These are phyloP conservation scores for Ganaspis brasiliensis DNA, from an alignment of 2,888 invertebrate species.

Conservation along the genomic window DNA sequence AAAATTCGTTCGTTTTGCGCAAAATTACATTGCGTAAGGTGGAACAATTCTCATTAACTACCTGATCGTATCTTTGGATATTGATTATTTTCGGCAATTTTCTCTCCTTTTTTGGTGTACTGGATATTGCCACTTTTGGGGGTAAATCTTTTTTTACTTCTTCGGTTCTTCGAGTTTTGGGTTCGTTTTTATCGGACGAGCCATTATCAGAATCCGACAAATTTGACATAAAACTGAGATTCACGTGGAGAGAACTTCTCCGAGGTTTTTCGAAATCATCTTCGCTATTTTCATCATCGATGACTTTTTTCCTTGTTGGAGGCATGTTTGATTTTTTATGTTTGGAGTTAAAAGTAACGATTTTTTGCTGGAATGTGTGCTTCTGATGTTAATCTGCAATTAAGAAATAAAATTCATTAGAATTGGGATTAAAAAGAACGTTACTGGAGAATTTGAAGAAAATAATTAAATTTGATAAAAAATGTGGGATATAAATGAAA, in stretches of 20 bases:
- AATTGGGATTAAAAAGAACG: too few species aligned
- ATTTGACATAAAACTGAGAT: slow-evolving; percentile 70
- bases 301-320: neutral
- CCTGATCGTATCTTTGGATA: slow-evolving; percentile 52
- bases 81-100: neutral
- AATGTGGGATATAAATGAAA: too few species aligned
- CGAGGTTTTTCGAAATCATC: slow-evolving; percentile 52
- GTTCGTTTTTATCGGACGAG: neutral
- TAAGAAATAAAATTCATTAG: too few species aligned
- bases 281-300: neutral
- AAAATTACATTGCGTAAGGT: slow-evolving; percentile 69
- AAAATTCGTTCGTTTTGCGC: slow-evolving; percentile 69
- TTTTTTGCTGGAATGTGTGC: too few species aligned
- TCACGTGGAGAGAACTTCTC: slow-evolving; percentile 71
- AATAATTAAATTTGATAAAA: too few species aligned
- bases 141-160: neutral
- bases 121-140: too few species aligned
- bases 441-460: too few species aligned
- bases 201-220: slow-evolving; percentile 63
- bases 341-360: too few species aligned
- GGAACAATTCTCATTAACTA: slow-evolving; percentile 63
- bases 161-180: neutral
- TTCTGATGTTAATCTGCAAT: too few species aligned
- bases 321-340: neutral
- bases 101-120: neutral